A percentile compares a stretch with the other conserved stretches of the same genome.
These are phyloP conservation scores for Caenorhabditis panamensis DNA, from an alignment of 2,888 invertebrate genomes.

Conservation along the genomic window DNA sequence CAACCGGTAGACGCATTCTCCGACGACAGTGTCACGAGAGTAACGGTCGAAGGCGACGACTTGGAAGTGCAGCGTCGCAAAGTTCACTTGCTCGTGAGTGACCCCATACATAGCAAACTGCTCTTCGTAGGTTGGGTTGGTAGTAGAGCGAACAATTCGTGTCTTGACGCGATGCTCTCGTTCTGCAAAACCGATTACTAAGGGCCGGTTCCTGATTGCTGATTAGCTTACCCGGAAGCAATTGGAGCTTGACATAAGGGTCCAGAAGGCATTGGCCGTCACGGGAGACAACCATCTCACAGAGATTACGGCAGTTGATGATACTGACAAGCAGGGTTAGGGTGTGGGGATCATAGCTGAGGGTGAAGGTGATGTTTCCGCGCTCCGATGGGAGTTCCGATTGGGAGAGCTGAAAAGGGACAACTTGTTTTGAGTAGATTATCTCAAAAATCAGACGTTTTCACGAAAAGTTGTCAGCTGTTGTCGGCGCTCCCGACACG, in stretches of 20 bases:
- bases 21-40: slow-evolving; percentile 97
- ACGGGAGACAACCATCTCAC: slow-evolving; percentile 73
- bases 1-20: slow-evolving; percentile 90
- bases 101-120: slow-evolving; percentile 97
- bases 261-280: slow-evolving; percentile 84
- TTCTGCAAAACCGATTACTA: slow-evolving; percentile 35
- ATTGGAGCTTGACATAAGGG: slow-evolving; percentile 97
- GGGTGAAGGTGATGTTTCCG: slow-evolving; percentile 76
- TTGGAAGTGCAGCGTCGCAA: slow-evolving; percentile 91
- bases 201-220: not conserved
- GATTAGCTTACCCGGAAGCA: slow-evolving; percentile 90
- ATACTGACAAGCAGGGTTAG: slow-evolving; percentile 78
- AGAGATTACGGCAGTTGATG: slow-evolving; percentile 75
- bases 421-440: no score
- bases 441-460: no score
- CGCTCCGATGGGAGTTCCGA: slow-evolving; percentile 73
- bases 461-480: no score
- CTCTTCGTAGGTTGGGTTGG: slow-evolving; percentile 97
- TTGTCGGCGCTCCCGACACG: no score
- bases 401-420: slow-evolving; percentile 64
- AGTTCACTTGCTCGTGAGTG: slow-evolving; percentile 81
- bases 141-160: slow-evolving; percentile 93
- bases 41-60: slow-evolving; percentile 93
- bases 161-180: slow-evolving; percentile 72
- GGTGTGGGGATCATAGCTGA: slow-evolving; percentile 77